Evolutionary conservation across 2,797 vertebrate species (phyloP).

Genomic region (Sebastes melanostomus): DNA sequence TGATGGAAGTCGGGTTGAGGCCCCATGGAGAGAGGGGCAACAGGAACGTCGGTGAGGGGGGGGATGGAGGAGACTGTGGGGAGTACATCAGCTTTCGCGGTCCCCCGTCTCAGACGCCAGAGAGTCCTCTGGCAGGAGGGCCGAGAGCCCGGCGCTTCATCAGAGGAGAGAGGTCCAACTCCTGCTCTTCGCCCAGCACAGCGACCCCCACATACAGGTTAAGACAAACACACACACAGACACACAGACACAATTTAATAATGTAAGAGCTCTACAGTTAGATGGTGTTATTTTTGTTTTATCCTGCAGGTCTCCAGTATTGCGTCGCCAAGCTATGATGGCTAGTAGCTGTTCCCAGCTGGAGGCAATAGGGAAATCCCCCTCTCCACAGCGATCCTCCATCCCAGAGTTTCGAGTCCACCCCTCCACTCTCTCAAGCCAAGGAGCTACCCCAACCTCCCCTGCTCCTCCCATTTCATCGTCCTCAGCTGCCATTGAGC

Average conservation of each 20-base stretch:
- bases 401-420: conserved; percentile 69
- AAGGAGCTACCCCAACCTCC: conserved; percentile 47
- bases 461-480: conserved; percentile 45
- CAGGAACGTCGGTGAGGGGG: conserved; percentile 76
- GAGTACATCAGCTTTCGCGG: conserved; percentile 75
- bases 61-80: conserved; percentile 79
- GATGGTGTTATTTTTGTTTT: not conserved
- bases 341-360: conserved; percentile 94
- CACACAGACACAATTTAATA: not conserved
- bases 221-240: not conserved
- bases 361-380: conserved; percentile 80
- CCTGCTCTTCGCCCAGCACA: conserved; percentile 92
- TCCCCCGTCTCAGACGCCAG: conserved; percentile 67
- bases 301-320: conserved; percentile 78
- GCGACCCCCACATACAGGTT: conserved; percentile 78
- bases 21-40: conserved; percentile 81
- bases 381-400: conserved; percentile 59
- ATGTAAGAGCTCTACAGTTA: not conserved
- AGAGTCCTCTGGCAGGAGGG: conserved; percentile 86
- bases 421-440: conserved; percentile 59
- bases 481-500: conserved; percentile 46
- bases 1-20: conserved; percentile 88
- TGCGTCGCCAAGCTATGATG: conserved; percentile 79
- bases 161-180: conserved; percentile 91
- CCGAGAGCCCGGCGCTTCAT: conserved; percentile 78